Evolutionary conservation across 1,140 invertebrate species (phyloP), one percentile per base, ranked within the genome.

Genomic region (Cheumatopsyche charites): DNA sequence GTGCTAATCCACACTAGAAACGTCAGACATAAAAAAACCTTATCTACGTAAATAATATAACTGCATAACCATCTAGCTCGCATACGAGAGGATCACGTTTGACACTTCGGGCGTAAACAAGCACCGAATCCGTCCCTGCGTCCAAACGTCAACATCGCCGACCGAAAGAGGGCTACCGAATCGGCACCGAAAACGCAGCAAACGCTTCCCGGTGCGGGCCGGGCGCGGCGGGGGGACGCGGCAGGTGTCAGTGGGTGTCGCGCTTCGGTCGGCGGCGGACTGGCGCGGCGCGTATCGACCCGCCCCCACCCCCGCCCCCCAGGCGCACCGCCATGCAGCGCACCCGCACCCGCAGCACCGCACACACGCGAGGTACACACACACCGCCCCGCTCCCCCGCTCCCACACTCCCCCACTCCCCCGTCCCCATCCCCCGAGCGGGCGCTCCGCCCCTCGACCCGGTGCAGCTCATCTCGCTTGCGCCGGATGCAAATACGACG

Each of bases 161-260:
- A n/a, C n/a, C n/a, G n/a, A n/a, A n/a, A n/a, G n/a, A n/a, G n/a
- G n/a, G n/a, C n/a, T n/a, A n/a, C n/a, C n/a, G n/a, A n/a, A n/a
- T n/a, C n/a, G n/a, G n/a, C n/a, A n/a, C n/a, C n/a, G n/a, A n/a
- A n/a, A n/a, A n/a, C n/a, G n/a, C n/a, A n/a, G n/a, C n/a, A n/a
- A n/a, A n/a, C n/a, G n/a, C n/a, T n/a, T n/a, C n/a, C n/a, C n/a
- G n/a, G n/a, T n/a, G n/a, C n/a, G n/a, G n/a, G n/a, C n/a, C n/a
- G n/a, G n/a, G n/a, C n/a, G n/a, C n/a, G n/a, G n/a, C n/a, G n/a
- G n/a, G n/a, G 1, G 63, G 13, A 43, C 63, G 42, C 63, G 63
- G 63, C 63, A 26, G 63, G 42, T 26, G 63, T 42, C 63, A 42
- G 43, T 26, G n/a, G 63, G 36, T 15, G 63, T 26, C 63, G 41